Evolutionary conservation across 2,797 vertebrate genomes (phyloP), one percentile per base, ranked within the genome.

Genomic region (Presbytis comata): DNA sequence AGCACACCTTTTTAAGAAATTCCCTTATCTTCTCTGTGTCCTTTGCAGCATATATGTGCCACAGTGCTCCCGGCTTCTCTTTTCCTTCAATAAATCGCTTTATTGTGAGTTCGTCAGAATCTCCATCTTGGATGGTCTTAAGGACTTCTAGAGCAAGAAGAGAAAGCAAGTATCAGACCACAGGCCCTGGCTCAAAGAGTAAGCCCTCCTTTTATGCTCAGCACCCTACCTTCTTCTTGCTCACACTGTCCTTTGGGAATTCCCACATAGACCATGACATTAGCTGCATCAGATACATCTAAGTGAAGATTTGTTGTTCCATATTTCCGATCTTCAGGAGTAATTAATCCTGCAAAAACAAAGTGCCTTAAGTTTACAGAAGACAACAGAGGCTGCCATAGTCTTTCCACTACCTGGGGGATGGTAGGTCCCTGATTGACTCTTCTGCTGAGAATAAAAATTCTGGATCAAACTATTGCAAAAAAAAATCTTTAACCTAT

Each of bases 251-350:
- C 99, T 88, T 98, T 98, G 72, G 99, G 99, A 95, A 99, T 99
- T 2, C 99, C 99, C 90, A 99, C 99, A 0, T 99, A 99, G 30
- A 99, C 99, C 99, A 99, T 99, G 26, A 99, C 99, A 0, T 99
- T 99, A 11, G 99, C 99, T 6, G 99, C 99, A 3, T 99, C 99
- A 26, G 99, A 99, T n/a, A 99, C 98, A 19, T 99, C 99, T 74
- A 99, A 90, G 78, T 99, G 99, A 6, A 99, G 99, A 92, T 99
- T 99, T 26, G 99, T 99, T 33, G 99, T 99, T 83, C 99, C 99
- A 0, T 98, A 99, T 96, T 99, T 99, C n/a, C 99, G 98, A 67
- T 99, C 99, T 92, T 99, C 99, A 67, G 99, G 99, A 21, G 99
- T 99, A 97, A 99, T 98, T 92, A 99, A 98, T 55, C 99, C 99